Conservation (phyloP, 2,888 invertebrate species). For the Melolontha melolontha region DNA sequence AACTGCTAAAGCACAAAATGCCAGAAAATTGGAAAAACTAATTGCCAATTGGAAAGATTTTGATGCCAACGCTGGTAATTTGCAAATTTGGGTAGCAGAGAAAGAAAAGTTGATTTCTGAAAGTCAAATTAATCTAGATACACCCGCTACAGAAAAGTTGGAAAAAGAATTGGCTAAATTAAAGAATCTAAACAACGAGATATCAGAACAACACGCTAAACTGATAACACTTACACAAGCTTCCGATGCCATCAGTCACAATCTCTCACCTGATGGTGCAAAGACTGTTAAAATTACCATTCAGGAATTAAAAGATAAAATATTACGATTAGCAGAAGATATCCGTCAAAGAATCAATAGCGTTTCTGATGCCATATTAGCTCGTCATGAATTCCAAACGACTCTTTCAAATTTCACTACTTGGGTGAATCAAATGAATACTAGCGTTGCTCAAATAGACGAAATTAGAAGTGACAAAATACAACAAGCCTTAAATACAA, state of each 20-base stretch:
- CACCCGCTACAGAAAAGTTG: conserved; percentile 80
- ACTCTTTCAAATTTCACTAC: conserved; percentile 82
- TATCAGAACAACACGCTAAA: conserved; percentile 87
- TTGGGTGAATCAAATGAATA: conserved; percentile 81
- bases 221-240: conserved; percentile 83
- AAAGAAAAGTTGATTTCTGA: conserved; percentile 74
- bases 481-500: conserved; percentile 80
- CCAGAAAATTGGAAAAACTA: conserved; percentile 81
- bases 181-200: conserved; percentile 86
- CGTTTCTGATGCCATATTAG: conserved; percentile 83
- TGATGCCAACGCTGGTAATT: conserved; percentile 79
- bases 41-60: conserved; percentile 86
- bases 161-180: conserved; percentile 81
- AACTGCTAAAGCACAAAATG: conserved; percentile 82
- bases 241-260: conserved; percentile 83
- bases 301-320: conserved; percentile 78
- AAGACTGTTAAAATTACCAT: conserved; percentile 78
- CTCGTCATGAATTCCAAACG: conserved; percentile 85
- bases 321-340: conserved; percentile 81
- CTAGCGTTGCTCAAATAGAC: conserved; percentile 81
- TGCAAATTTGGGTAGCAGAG: conserved; percentile 81
- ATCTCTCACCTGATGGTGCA: conserved; percentile 83
- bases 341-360: conserved; percentile 82
- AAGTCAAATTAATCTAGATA: conserved; percentile 73
- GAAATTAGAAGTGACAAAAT: conserved; percentile 86